phyloP scores from a whole-genome alignment of 2,113 vertebrate genomes.

The Cyanoliseus patagonus region DNA sequence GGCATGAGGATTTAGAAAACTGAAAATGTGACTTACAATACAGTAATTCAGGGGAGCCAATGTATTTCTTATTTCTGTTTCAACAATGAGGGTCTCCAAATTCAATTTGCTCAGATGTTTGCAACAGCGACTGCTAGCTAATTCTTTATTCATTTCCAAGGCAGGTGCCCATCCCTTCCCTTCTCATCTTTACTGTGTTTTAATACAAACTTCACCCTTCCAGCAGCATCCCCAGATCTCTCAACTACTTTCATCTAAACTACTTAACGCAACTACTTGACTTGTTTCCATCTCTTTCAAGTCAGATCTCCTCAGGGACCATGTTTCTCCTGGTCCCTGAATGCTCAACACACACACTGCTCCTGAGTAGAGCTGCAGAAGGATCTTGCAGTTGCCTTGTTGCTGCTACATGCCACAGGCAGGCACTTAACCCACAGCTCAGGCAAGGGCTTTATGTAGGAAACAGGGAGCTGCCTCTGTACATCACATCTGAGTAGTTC shows the following conservation, averaged over 20 bases:
- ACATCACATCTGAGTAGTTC: not conserved
- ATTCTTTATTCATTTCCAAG: not conserved
- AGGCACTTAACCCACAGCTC: not conserved
- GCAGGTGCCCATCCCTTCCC: not conserved
- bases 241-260: not conserved
- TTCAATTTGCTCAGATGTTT: not conserved
- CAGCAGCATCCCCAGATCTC: not conserved
- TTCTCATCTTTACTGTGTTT: not conserved
- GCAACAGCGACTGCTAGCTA: not conserved
- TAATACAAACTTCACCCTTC: not conserved
- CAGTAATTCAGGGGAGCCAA: not conserved
- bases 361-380: not conserved
- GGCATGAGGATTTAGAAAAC: not conserved
- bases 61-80: not conserved
- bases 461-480: not conserved
- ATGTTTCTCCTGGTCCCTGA: not conserved
- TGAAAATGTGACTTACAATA: not conserved
- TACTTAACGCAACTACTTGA: too few relatives aligned
- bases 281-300: fast-evolving
- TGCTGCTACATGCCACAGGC: not conserved
- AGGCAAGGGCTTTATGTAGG: not conserved
- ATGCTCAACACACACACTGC: fast-evolving
- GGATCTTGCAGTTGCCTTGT: not conserved
- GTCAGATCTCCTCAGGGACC: not conserved
- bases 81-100: not conserved